Evolutionary conservation across 2,113 vertebrate genomes (phyloP).

Genomic region (Phalacrocorax brasilianus): DNA sequence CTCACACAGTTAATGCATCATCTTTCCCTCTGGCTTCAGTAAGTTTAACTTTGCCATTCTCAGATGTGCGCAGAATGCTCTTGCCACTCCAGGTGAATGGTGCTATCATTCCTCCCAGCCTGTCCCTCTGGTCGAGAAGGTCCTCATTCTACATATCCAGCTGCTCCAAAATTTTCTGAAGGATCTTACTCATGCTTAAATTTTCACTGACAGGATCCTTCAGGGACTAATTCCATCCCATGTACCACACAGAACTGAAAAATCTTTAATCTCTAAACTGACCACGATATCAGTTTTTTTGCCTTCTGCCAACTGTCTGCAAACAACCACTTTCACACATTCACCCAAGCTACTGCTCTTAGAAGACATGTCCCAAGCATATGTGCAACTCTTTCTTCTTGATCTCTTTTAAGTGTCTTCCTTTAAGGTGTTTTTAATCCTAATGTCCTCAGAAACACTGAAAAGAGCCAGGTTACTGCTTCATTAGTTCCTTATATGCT

Average conservation of each 20-base stretch:
- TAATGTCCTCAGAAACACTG: background rate
- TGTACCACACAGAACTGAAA: background rate
- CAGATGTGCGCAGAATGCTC: background rate
- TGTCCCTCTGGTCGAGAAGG: background rate
- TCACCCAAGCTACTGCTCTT: background rate
- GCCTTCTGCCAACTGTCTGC: background rate
- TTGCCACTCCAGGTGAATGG: background rate
- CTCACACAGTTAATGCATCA: background rate
- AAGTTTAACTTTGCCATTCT: background rate
- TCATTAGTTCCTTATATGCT: background rate
- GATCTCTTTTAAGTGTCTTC: background rate
- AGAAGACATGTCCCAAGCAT: background rate
- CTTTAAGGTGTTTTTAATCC: background rate
- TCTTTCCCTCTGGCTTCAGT: background rate
- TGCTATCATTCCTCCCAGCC: background rate
- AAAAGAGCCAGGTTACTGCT: background rate
- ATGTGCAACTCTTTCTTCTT: background rate
- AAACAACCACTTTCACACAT: background rate
- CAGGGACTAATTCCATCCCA: background rate
- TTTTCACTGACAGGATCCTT: background rate
- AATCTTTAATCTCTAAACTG: background rate
- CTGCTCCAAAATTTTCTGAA: background rate
- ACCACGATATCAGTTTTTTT: background rate
- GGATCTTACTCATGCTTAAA: background rate
- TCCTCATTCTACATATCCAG: background rate